Evolutionary conservation across 2,888 invertebrate species (phyloP), one percentile per base, ranked within the genome.

Genomic region (Pheosia tremula): DNA sequence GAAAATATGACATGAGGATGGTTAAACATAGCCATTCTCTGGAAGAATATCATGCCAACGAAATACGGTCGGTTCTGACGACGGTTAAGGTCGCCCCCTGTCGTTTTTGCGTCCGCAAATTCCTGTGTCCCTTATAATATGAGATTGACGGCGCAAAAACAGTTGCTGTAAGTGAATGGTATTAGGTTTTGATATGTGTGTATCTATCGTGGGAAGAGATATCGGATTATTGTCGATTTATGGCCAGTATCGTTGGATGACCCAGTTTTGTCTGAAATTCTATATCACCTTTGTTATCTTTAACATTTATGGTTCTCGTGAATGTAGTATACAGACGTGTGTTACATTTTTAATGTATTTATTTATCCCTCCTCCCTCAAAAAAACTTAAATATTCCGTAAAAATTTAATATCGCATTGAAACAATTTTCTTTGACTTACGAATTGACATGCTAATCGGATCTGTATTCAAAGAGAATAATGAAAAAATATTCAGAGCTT

Each of bases 381-480:
- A 47, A 47, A 47, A 47, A n/a, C 4, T n/a, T 47, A 11, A 47
- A 45, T 45, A 9, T n/a, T 9, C 47, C n/a, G 47, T 47, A n/a
- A 47, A 47, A 47, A 50, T 24, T 13, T 50, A 24, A 50, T 50
- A 6, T 50, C 50, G 50, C 24, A 7, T 9, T 52, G 43, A 11
- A 59, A 54, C 37, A 43, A 41, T 45, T 59, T 39, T 8, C n/a
- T 36, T 8, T 7, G 41, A 58, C 52, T 37, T 41, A 49, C 10
- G 36, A 55, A 13, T 41, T 37, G 36, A 37, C 4, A 49, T 38
- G 9, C 39, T 43, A 43, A 53, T 45, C 24, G 24, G 24, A 61
- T 45, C 9, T 43, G 38, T 11, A 47, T 43, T 57, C 60, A 61
- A 61, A 67, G 57, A 55, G 38, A 47, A 59, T 61, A 45, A 8